Evolutionary conservation across 2,113 vertebrate species (phyloP).

Genomic region (Numenius arquata): DNA sequence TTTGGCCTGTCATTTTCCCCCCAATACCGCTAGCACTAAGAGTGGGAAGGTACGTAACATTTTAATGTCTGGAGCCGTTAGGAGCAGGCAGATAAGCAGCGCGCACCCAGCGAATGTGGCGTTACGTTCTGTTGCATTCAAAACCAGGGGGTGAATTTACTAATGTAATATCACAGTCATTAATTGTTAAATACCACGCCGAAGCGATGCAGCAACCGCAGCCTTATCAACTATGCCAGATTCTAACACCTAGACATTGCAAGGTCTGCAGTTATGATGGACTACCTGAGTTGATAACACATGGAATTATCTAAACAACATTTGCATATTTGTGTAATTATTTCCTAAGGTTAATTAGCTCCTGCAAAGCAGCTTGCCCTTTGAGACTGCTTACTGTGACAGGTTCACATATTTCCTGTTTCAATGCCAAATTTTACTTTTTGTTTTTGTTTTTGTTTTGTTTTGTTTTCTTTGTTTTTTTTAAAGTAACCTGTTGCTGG

Average conservation of each 20-base stretch:
- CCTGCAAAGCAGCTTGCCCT: slow-evolving; percentile 87
- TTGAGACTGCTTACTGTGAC: slow-evolving; percentile 91
- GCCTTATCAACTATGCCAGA: slow-evolving; percentile 81
- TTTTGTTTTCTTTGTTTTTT: slow-evolving; percentile 72
- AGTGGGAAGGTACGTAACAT: background rate
- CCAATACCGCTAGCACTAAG: background rate
- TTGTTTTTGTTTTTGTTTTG: slow-evolving; percentile 72
- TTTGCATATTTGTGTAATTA: slow-evolving; percentile 99
- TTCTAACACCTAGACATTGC: slow-evolving; percentile 73
- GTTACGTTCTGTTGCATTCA: slow-evolving; percentile 12
- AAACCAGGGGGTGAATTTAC: slow-evolving; percentile 60
- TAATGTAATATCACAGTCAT: slow-evolving; percentile 66
- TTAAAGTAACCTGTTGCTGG: slow-evolving; percentile 80
- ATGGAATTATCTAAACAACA: slow-evolving; percentile 93
- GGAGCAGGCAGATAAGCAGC: slow-evolving; percentile 42
- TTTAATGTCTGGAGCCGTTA: slow-evolving; percentile 41
- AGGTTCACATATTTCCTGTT: slow-evolving; percentile 83
- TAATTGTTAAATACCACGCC: slow-evolving; percentile 73
- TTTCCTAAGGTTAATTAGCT: slow-evolving; percentile 99
- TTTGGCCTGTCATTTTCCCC: background rate
- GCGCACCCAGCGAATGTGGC: slow-evolving; percentile 1
- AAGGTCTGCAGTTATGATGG: slow-evolving; percentile 84
- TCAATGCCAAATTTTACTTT: slow-evolving; percentile 80
- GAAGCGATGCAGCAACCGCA: slow-evolving; percentile 66
- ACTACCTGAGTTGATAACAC: slow-evolving; percentile 89